phyloP scores from a whole-genome alignment of 2,888 invertebrate genomes.

The Patella ulyssiponensis region DNA sequence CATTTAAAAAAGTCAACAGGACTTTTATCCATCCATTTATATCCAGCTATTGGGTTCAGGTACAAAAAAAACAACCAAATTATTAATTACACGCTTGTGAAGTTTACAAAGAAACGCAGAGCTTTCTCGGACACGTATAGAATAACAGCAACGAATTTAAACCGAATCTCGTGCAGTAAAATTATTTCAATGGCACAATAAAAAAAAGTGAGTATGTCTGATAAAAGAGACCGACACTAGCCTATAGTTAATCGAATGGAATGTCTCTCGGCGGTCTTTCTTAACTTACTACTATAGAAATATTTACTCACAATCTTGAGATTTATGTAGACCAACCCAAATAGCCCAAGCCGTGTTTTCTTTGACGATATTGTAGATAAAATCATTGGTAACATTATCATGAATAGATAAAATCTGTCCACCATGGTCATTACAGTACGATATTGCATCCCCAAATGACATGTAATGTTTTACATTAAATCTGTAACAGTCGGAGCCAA shows the following conservation, averaged over 20 bases:
- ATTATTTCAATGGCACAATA: too few relatives aligned
- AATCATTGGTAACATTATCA: slow-evolving; percentile 41
- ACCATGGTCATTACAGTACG: slow-evolving; percentile 41
- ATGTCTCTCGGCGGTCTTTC: too few relatives aligned
- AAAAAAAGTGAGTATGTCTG: too few relatives aligned
- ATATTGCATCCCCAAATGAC: slow-evolving; percentile 44
- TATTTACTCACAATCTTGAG: slow-evolving; percentile 43
- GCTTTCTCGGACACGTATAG: too few relatives aligned
- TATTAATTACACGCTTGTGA: too few relatives aligned
- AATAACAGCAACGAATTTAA: too few relatives aligned
- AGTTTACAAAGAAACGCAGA: too few relatives aligned
- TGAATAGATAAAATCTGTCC: slow-evolving; percentile 50
- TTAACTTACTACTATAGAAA: too few relatives aligned
- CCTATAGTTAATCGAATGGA: too few relatives aligned
- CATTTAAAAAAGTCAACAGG: slow-evolving; percentile 55
- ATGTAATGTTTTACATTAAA: slow-evolving; percentile 33
- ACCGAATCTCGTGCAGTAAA: too few relatives aligned
- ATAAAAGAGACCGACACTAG: too few relatives aligned
- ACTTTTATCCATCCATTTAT: slow-evolving; percentile 54
- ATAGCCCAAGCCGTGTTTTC: slow-evolving; percentile 38
- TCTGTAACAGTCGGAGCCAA: slow-evolving; percentile 44
- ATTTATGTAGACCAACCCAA: slow-evolving; percentile 54
- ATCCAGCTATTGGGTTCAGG: slow-evolving; percentile 14
- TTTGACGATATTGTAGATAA: slow-evolving; percentile 36
- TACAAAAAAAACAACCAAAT: too few relatives aligned